phyloP scores from a whole-genome alignment of 2,888 invertebrate species.

The Mesorhabditis belari region DNA sequence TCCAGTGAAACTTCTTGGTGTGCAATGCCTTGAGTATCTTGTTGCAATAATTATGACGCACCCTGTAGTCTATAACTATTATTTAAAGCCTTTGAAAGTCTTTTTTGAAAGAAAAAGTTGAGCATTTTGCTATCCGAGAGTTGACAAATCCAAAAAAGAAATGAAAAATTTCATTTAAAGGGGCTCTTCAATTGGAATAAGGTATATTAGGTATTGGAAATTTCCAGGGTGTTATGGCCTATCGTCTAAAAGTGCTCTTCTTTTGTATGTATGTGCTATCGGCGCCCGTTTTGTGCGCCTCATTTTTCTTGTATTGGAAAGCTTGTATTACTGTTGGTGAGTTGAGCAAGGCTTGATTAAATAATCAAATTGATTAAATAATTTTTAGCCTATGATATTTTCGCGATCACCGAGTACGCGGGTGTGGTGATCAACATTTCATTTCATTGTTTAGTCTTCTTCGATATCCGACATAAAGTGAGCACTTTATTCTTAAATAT shows the following conservation, averaged over 20 bases:
- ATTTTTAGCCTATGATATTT: conserved; percentile 46
- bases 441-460: conserved; percentile 46
- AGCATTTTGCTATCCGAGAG: too few relatives aligned
- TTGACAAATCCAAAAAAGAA: too few relatives aligned
- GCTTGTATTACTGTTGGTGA: conserved; percentile 46
- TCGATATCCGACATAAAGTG: conserved; percentile 48
- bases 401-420: conserved; percentile 44
- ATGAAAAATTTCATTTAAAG: too few relatives aligned
- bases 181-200: too few relatives aligned
- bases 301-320: conserved; percentile 48
- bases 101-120: too few relatives aligned
- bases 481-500: too few relatives aligned
- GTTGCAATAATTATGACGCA: too few relatives aligned
- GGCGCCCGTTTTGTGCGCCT: conserved; percentile 36
- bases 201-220: too few relatives aligned
- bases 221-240: conserved; percentile 40
- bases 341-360: background rate
- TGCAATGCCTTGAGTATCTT: too few relatives aligned
- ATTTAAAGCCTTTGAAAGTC: too few relatives aligned
- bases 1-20: too few relatives aligned
- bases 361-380: background rate
- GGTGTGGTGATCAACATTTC: conserved; percentile 45
- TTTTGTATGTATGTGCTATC: conserved; percentile 34
- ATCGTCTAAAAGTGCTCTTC: conserved; percentile 34
- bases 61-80: too few relatives aligned